Base-by-base conservation (phyloP, 2,113 vertebrate genomes). In the Hymenochirus boettgeri region DNA sequence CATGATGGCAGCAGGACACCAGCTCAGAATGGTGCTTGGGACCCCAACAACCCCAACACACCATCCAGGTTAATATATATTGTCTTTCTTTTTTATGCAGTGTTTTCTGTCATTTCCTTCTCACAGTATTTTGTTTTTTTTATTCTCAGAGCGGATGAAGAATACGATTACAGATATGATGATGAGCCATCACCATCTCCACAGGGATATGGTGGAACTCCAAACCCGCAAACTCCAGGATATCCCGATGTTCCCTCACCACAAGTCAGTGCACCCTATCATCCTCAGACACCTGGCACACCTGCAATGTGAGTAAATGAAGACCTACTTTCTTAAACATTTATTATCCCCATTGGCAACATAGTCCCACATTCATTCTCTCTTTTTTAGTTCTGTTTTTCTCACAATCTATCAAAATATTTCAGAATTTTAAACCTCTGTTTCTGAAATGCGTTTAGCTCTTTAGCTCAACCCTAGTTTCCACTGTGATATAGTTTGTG, bases 171-270 rank as follows among this genome's bases (percentile, higher is more conserved):
- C 0, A 89, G 89, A 45, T 98, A 91, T 0, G 93, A 96, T 0
- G 95, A 98, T 0, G 94, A 98, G 61, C 93, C 94, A 0, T 94
- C 95, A 0, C 94, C 95, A 0, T 98, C 95, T 1, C 95, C 95
- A 0, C 94, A 98, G 72, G 95, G 91, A 15, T 98, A 98, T 0
- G 88, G 91, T 2, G 92, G 89, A 0, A 96, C 93, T 0, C 94
- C 95, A 5, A 97, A 97, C 70, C 95, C 95, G 0, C 94, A 97
- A 71, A 97, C 95, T 5, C 95, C 95, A 0, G 94, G 95, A 2
- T 97, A 97, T 76, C 94, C 95, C 0, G 95, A 98, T 58, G 94
- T 92, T 9, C 92, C 93, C 0, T 98, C 95, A 23, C 95, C 94
- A 0, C 95, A 94, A 65, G 93, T 97, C 79, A 97, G 92, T 80